These are phyloP conservation scores for Calcarius lapponicus DNA, from an alignment of 2,797 vertebrate genomes.

Conservation along the genomic window DNA sequence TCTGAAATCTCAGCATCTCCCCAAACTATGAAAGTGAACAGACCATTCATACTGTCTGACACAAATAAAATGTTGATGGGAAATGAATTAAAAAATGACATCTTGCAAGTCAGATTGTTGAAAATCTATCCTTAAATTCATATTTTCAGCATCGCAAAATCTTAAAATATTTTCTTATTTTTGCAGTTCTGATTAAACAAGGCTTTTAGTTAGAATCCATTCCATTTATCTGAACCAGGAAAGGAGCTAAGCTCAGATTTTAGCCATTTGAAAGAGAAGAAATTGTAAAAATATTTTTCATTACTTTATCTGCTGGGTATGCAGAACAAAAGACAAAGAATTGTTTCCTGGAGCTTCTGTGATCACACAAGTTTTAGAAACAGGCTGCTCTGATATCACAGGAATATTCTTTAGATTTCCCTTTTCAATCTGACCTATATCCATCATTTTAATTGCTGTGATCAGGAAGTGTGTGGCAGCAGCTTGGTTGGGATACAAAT, in stretches of 20 bases:
- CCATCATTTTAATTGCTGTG: neutral
- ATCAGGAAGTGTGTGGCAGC: neutral
- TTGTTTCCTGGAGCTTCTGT: neutral
- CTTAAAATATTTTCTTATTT: neutral
- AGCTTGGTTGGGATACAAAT: neutral
- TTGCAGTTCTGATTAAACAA: neutral
- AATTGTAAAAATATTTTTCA: neutral
- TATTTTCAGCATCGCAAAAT: neutral
- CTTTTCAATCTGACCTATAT: neutral
- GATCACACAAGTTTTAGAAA: neutral
- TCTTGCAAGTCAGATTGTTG: neutral
- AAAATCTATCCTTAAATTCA: neutral
- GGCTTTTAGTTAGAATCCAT: neutral
- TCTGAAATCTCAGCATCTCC: conserved; percentile 12
- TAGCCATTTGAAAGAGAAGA: neutral
- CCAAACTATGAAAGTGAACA: neutral
- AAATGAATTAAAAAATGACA: neutral
- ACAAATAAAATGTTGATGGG: neutral
- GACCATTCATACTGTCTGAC: neutral
- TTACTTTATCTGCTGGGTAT: neutral
- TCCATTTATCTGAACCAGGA: neutral
- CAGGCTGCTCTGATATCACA: neutral
- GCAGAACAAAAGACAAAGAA: neutral
- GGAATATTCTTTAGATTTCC: neutral
- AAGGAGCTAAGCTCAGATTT: neutral